Percentiles rank a stretch among this genome's conserved stretches.
Evolutionary conservation across 2,888 invertebrate species (phyloP).

Genomic region (Caenorhabditis auriculariae): DNA sequence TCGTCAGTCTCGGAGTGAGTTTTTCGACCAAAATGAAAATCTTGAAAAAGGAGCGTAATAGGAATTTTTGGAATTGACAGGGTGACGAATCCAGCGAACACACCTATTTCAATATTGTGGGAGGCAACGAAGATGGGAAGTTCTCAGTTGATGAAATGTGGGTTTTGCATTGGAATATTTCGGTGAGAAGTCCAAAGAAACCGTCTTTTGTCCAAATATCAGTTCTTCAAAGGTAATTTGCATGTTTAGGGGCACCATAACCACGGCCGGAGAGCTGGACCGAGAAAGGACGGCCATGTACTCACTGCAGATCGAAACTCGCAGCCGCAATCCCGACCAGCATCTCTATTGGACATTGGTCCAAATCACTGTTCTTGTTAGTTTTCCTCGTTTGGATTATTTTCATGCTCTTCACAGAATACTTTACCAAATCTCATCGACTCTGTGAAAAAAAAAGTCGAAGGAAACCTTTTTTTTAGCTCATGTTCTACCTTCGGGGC

Average conservation of each 20-base stretch:
- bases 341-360: constrained; percentile 69
- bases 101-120: constrained; percentile 51
- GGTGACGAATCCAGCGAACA: constrained; percentile 26
- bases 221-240: background rate
- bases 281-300: constrained; percentile 82
- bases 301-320: constrained; percentile 85
- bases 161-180: no score
- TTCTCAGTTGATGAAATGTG: constrained; percentile 54
- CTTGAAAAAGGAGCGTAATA: no score
- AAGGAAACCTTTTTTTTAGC: no score
- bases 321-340: constrained; percentile 68
- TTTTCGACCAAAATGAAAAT: no score
- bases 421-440: background rate
- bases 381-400: background rate
- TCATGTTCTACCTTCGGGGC: no score
- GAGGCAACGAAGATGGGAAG: constrained; percentile 58
- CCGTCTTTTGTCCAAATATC: no score
- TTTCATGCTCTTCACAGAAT: background rate
- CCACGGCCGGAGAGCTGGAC: constrained; percentile 82
- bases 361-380: constrained; percentile 77
- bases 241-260: constrained; percentile 81
- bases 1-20: constrained; percentile 54
- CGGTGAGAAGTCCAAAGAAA: background rate
- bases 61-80: no score
- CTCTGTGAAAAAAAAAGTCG: background rate